Percentiles rank a stretch among this genome's conserved stretches.
These are phyloP conservation scores for Paramuricea clavata DNA, from an alignment of 92 coral and sea anemone species.

Conservation along the genomic window DNA sequence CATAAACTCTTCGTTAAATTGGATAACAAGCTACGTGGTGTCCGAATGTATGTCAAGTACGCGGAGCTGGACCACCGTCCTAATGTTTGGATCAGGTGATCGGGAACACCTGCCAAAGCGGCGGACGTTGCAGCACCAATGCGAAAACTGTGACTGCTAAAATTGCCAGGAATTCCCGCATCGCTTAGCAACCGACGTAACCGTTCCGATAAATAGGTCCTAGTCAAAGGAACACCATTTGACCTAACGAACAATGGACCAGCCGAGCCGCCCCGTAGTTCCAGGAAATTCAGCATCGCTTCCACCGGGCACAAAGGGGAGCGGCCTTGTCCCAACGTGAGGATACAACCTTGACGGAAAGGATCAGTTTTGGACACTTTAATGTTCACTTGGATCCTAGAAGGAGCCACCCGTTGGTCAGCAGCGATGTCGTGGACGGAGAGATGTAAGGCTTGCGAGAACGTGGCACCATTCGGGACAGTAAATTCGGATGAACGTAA, in stretches of 20 bases:
- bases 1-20: slow-evolving; percentile 6
- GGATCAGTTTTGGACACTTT: slow-evolving; percentile 54
- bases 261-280: slow-evolving; percentile 28
- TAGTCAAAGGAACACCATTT: slow-evolving; percentile 23
- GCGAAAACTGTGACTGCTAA: slow-evolving; percentile 58
- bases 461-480: slow-evolving; percentile 4
- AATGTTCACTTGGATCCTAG: slow-evolving; percentile 20
- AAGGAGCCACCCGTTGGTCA: slow-evolving; percentile 34
- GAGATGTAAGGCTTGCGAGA: slow-evolving; percentile 42
- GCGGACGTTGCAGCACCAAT: slow-evolving; percentile 50
- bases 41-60: slow-evolving; percentile 40
- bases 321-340: slow-evolving; percentile 28
- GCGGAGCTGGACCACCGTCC: slow-evolving; percentile 62
- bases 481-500: slow-evolving; percentile 53
- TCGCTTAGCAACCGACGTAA: slow-evolving; percentile 11
- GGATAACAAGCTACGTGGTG: slow-evolving; percentile 8
- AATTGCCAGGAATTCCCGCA: slow-evolving; percentile 1
- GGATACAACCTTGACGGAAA: slow-evolving; percentile 30
- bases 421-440: slow-evolving; percentile 40
- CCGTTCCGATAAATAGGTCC: slow-evolving; percentile 7
- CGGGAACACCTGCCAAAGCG: slow-evolving; percentile 50
- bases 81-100: slow-evolving; percentile 39
- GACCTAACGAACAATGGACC: slow-evolving; percentile 35
- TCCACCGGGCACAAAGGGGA: slow-evolving; percentile 44
- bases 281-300: slow-evolving; percentile 20